Conservation (phyloP, 1,140 invertebrate genomes). For the Drosophila tropicalis region DNA sequence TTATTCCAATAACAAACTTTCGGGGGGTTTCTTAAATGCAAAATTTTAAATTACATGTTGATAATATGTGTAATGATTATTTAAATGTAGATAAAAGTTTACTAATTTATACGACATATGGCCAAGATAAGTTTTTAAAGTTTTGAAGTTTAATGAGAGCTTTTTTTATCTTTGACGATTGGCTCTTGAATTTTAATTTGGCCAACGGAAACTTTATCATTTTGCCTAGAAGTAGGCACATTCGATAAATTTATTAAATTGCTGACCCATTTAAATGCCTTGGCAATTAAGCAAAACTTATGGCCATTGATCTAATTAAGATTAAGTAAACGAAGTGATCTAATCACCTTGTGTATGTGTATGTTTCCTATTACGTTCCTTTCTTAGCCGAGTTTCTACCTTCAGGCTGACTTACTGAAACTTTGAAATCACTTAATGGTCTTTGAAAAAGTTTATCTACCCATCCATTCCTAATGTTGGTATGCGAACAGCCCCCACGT, state of each 20-base stretch:
- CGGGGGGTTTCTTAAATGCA: no score
- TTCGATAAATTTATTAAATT: slow-evolving; percentile 5
- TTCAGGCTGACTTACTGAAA: slow-evolving; percentile 23
- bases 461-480: neutral
- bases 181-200: neutral
- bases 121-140: no score
- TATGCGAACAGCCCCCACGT: slow-evolving; percentile 13
- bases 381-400: slow-evolving; percentile 5
- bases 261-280: slow-evolving; percentile 8
- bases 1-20: no score
- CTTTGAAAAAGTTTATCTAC: slow-evolving; percentile 45
- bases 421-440: slow-evolving; percentile 72
- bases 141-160: no score
- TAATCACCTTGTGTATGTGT: slow-evolving; percentile 11
- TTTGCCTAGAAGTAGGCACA: neutral
- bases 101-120: no score
- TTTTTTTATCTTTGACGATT: neutral
- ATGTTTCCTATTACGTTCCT: neutral
- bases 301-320: slow-evolving; percentile 9
- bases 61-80: no score
- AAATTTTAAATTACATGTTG: no score
- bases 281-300: slow-evolving; percentile 11
- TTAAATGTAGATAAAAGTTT: no score
- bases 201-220: neutral
- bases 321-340: slow-evolving; percentile 11